These are phyloP conservation scores for Zele albiditarsus DNA, from an alignment of 2,888 invertebrate genomes.

Conservation along the genomic window DNA sequence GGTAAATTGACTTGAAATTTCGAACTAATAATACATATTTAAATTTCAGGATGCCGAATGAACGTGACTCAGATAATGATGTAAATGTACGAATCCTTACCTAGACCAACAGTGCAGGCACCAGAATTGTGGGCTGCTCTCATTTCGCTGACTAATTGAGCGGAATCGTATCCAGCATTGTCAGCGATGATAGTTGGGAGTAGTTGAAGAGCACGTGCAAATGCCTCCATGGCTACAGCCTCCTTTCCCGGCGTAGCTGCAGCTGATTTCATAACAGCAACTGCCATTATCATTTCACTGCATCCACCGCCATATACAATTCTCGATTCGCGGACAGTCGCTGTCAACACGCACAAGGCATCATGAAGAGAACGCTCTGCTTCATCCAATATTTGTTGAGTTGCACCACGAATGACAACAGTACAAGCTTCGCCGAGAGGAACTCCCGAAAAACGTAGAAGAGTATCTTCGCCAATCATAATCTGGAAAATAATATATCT, in stretches of 20 bases:
- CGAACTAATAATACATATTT: too few relatives aligned
- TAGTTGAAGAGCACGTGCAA: constrained; percentile 90
- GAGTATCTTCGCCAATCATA: constrained; percentile 98
- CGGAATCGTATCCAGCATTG: constrained; percentile 98
- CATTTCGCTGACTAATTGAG: constrained; percentile 93
- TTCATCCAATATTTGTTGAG: constrained; percentile 98
- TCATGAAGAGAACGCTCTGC: constrained; percentile 99
- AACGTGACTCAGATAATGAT: not conserved
- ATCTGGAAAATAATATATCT: constrained; percentile 72
- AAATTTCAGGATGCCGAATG: too few relatives aligned
- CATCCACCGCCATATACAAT: constrained; percentile 95
- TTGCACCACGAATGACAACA: constrained; percentile 96
- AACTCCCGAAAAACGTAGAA: constrained; percentile 96
- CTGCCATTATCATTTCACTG: constrained; percentile 97
- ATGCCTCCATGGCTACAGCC: constrained; percentile 96
- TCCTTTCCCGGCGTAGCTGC: constrained; percentile 96
- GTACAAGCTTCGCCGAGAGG: constrained; percentile 97
- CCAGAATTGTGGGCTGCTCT: constrained; percentile 92
- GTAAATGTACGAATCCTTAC: constrained; percentile 72
- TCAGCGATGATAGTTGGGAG: constrained; percentile 97
- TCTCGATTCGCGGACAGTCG: constrained; percentile 94
- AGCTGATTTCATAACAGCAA: constrained; percentile 88
- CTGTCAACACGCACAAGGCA: constrained; percentile 96
- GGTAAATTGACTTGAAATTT: too few relatives aligned
- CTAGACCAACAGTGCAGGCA: constrained; percentile 83